Base-by-base conservation (phyloP, 2,797 vertebrate genomes). In the Periparus ater region DNA sequence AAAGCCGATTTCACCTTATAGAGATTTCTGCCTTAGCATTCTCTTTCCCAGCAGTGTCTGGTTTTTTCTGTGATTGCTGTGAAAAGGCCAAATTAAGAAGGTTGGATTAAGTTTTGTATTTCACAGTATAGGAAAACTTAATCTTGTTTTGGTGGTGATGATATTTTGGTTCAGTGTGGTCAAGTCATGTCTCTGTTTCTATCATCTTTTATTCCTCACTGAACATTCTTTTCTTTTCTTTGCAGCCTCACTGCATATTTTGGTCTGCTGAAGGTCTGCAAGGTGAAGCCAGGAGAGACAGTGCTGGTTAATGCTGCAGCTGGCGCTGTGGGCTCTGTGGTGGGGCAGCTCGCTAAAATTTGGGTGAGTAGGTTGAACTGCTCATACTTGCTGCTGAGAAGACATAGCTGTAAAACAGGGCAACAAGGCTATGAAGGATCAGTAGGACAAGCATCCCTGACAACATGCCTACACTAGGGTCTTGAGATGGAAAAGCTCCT, bases 301-400 rank as follows among this genome's bases (percentile, higher is more conserved):
- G 95, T 99, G 79, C 93, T 99, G 91, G 98, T 99, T 73, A 99
- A 98, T 32, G 98, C 98, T 26, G 99, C 99, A 7, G 98, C 99
- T 4, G 99, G 99, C 2, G 99, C 99, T 1, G 99, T 99, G 95
- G 99, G 99, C 60, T 98, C 98, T 2, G 91, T 98, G 18, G 99
- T 98, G 62, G 99, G 99, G 10, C 99, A 99, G 97, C 98, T 99
- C 0, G 98, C 98, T 21, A 99, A 99, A 96, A 97, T 99, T 65
- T 99, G 98, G 93, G 98, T 98, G 89, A 95, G 97, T 93, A 53
- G 14, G 61, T 68, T 78, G 32, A 70, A 50, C 29, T 70, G 18
- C 40, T 89, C 13, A 6, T 73, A 29, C 13, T 58, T 71, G n/a
- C 32, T 78, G 10, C 30, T 75, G 7, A 44, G 36, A 83, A 60